These are phyloP conservation scores for Caenorhabditis zanzibari DNA, from an alignment of 2,888 invertebrate genomes.

Conservation along the genomic window DNA sequence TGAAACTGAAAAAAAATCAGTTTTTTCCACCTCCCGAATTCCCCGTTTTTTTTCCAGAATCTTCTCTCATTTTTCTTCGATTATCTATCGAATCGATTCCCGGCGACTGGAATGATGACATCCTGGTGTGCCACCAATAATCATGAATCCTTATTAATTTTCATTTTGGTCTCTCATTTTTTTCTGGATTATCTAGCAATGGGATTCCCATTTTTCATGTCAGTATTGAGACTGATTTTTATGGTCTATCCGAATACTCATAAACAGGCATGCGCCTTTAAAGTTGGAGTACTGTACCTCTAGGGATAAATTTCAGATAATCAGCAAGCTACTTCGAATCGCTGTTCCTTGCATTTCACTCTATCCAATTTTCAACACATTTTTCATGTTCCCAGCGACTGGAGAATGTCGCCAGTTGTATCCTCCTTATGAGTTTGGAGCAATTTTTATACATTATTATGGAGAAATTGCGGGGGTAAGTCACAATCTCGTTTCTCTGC, in stretches of 20 bases:
- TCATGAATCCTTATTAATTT: conserved; percentile 30
- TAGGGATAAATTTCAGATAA: conserved; percentile 24
- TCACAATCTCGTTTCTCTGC: background rate
- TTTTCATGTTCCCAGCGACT: conserved; percentile 52
- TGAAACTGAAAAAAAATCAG: too few relatives aligned
- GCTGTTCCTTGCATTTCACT: conserved; percentile 34
- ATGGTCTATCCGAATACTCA: conserved; percentile 54
- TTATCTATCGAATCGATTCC: conserved; percentile 45
- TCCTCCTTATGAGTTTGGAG: conserved; percentile 52
- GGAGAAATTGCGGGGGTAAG: conserved; percentile 41
- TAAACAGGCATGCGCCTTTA: conserved; percentile 21
- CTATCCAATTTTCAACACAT: conserved; percentile 51
- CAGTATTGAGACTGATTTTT: conserved; percentile 39
- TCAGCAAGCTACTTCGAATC: conserved; percentile 25
- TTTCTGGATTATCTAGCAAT: conserved; percentile 53
- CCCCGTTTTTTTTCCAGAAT: conserved; percentile 41
- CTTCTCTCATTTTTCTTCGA: conserved; percentile 50
- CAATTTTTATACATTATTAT: conserved; percentile 55
- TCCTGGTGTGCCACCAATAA: conserved; percentile 54
- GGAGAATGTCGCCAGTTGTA: conserved; percentile 54
- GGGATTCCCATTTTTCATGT: conserved; percentile 62
- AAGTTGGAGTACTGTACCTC: background rate
- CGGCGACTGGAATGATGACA: conserved; percentile 52
- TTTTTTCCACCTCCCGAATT: too few relatives aligned
- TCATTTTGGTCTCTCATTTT: conserved; percentile 41